Conservation (phyloP, 2,113 vertebrate species). For the Tauraco erythrolophus region DNA sequence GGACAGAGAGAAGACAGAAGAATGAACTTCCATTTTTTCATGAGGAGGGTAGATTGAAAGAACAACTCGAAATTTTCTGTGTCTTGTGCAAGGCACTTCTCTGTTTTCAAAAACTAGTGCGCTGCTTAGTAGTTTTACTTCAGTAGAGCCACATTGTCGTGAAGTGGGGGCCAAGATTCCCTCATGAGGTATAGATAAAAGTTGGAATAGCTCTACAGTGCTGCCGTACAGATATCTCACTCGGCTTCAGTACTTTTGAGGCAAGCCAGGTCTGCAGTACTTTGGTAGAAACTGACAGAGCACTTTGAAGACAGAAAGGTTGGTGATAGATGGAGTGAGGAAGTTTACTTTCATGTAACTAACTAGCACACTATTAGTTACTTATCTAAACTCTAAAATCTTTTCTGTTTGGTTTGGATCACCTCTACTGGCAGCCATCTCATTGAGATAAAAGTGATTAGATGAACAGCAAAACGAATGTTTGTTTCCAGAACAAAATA, state of each 20-base stretch:
- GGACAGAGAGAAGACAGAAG: neutral
- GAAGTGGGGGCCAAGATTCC: neutral
- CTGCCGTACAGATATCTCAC: neutral
- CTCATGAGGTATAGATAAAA: neutral
- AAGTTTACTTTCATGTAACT: neutral
- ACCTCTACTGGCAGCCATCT: neutral
- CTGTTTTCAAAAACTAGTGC: neutral
- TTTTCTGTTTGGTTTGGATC: neutral
- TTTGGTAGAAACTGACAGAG: neutral
- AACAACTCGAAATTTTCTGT: neutral
- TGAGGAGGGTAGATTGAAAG: neutral
- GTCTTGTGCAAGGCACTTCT: neutral
- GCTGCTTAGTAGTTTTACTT: neutral
- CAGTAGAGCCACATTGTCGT: accelerated
- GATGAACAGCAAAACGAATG: neutral
- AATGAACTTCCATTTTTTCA: neutral
- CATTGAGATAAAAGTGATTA: neutral
- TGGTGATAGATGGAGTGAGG: neutral
- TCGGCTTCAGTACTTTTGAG: neutral
- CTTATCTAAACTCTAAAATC: neutral
- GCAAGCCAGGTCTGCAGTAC: neutral
- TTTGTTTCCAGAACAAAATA: neutral
- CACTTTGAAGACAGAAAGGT: neutral
- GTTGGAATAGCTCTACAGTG: neutral
- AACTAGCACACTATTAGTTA: neutral